Conservation (phyloP, 2,888 invertebrate species). For the Mesopsocus fuscifrons region DNA sequence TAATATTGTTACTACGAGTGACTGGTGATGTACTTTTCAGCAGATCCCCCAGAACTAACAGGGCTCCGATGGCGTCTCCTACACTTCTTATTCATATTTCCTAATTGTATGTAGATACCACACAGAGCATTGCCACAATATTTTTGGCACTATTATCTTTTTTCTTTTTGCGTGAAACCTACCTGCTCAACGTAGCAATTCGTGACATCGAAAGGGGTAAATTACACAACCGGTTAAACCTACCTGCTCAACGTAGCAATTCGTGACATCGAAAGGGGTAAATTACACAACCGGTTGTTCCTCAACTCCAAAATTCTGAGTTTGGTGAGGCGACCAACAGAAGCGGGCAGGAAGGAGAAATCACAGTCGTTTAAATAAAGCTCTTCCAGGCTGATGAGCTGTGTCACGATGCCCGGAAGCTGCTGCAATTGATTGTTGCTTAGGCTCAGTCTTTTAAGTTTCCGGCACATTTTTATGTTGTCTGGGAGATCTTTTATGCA, state of each 20-base stretch:
- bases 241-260: background rate
- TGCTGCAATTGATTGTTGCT: conserved; percentile 4
- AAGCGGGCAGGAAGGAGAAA: conserved; percentile 2
- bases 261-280: conserved; percentile 1
- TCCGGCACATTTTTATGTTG: conserved; percentile 2
- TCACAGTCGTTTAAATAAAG: conserved; percentile 7
- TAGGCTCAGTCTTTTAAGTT: conserved; percentile 6
- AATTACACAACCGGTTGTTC: conserved; percentile 1
- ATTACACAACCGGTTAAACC: background rate
- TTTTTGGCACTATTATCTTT: too few relatives aligned
- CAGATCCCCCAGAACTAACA: too few relatives aligned
- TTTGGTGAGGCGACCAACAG: conserved; percentile 2
- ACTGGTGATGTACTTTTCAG: too few relatives aligned
- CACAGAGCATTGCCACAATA: too few relatives aligned
- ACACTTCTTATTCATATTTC: too few relatives aligned
- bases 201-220: conserved; percentile 2
- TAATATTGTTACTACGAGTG: too few relatives aligned
- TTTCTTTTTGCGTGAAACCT: too few relatives aligned
- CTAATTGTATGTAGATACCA: too few relatives aligned
- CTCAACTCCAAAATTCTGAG: conserved; percentile 3
- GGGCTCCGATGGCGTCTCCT: too few relatives aligned
- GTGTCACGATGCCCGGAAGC: background rate
- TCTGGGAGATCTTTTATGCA: conserved; percentile 3
- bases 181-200: background rate
- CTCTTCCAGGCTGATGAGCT: conserved; percentile 4